These are phyloP conservation scores for Griposia aprilina DNA, from an alignment of 2,888 invertebrate genomes.

Conservation along the genomic window DNA sequence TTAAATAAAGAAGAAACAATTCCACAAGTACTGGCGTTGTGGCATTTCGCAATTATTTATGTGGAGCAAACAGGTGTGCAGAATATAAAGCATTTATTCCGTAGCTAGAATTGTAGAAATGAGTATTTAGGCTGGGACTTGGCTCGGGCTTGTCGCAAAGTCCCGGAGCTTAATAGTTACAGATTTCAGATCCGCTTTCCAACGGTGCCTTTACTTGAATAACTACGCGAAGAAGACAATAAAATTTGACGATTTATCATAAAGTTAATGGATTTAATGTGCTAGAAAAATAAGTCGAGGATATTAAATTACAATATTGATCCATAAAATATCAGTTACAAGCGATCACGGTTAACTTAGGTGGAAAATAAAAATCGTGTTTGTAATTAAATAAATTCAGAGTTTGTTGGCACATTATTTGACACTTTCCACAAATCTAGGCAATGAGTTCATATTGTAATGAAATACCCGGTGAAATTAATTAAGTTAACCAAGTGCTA, in stretches of 20 bases:
- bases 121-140: conserved; percentile 67
- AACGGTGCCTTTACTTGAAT: conserved; percentile 11
- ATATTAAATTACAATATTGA: conserved; percentile 41
- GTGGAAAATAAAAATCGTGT: conserved; percentile 28
- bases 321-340: conserved; percentile 43
- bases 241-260: conserved; percentile 34
- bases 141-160: conserved; percentile 58
- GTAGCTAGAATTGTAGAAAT: conserved; percentile 61
- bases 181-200: conserved; percentile 47
- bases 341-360: conserved; percentile 23
- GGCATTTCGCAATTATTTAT: conserved; percentile 68
- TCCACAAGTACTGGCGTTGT: conserved; percentile 57
- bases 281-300: conserved; percentile 32
- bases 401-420: conserved; percentile 14
- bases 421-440: conserved; percentile 22
- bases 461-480: conserved; percentile 9
- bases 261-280: conserved; percentile 39
- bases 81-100: conserved; percentile 68
- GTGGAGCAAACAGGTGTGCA: conserved; percentile 69
- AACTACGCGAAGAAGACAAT: conserved; percentile 22
- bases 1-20: conserved; percentile 55
- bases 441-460: background rate
- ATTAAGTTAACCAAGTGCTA: conserved; percentile 20
- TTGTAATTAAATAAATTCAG: conserved; percentile 22
- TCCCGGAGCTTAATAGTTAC: conserved; percentile 49